phyloP scores from a whole-genome alignment of 2,888 invertebrate genomes.

The Drosophila conformis region DNA sequence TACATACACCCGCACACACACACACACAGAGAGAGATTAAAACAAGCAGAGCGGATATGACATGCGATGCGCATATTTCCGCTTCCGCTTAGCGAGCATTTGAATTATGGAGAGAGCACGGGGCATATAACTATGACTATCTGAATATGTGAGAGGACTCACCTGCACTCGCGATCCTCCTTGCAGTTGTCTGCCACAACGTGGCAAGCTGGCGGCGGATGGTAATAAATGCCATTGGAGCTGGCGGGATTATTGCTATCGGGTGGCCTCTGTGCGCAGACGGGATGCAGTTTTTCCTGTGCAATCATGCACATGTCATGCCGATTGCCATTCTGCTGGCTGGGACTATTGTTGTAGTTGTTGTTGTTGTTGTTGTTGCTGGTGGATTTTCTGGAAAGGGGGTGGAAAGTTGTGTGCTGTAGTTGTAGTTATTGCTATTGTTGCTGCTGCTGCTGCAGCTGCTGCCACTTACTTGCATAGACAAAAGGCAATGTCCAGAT shows the following conservation, averaged over 20 bases:
- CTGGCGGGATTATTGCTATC: constrained; percentile 86
- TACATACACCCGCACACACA: constrained; percentile 1
- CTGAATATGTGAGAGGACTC: constrained; percentile 66
- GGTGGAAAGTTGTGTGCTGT: constrained; percentile 20
- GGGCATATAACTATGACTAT: constrained; percentile 21
- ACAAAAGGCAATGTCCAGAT: constrained; percentile 96
- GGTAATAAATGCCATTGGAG: constrained; percentile 85
- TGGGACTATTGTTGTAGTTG: constrained; percentile 41
- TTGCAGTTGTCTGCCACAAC: constrained; percentile 93
- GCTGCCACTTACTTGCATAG: constrained; percentile 92
- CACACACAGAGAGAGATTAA: constrained; percentile 23
- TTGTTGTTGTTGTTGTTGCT: constrained; percentile 30
- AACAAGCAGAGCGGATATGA: constrained; percentile 47
- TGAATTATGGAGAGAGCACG: constrained; percentile 61
- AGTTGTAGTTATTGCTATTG: constrained; percentile 24
- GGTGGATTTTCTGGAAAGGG: constrained; percentile 90
- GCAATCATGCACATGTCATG: constrained; percentile 95
- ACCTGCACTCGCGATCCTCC: constrained; percentile 94
- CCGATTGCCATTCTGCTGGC: constrained; percentile 86
- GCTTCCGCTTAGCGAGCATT: constrained; percentile 56
- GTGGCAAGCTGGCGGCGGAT: constrained; percentile 94
- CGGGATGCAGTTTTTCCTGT: constrained; percentile 95
- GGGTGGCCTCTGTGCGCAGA: constrained; percentile 93
- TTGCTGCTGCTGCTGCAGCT: constrained; percentile 6
- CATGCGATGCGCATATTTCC: constrained; percentile 67